These are phyloP conservation scores for Xiphorhynchus elegans DNA, from an alignment of 2,113 vertebrate genomes.

Conservation along the genomic window DNA sequence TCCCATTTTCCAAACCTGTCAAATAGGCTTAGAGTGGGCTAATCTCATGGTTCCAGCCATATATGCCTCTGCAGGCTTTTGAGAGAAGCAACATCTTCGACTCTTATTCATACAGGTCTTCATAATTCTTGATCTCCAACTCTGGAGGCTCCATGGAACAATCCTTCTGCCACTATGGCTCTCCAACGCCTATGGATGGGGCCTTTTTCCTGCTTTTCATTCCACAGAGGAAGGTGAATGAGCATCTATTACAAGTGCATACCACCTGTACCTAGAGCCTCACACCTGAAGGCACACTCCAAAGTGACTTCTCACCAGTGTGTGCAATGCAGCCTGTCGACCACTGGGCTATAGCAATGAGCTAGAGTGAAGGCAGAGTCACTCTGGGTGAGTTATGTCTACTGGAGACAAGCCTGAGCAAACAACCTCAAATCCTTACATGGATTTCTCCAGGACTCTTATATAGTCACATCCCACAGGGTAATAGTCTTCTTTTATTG, in stretches of 20 bases:
- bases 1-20: neutral
- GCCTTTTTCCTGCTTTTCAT: neutral
- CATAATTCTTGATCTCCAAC: accelerated
- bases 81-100: neutral
- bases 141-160: neutral
- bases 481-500: neutral
- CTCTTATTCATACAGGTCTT: neutral
- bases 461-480: neutral
- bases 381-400: neutral
- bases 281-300: neutral
- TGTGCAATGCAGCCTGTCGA: neutral
- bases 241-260: neutral
- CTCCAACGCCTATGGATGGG: accelerated
- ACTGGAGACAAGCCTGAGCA: neutral
- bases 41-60: neutral
- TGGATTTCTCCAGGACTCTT: neutral
- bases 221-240: neutral
- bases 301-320: neutral
- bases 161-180: neutral
- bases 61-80: neutral
- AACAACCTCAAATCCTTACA: neutral
- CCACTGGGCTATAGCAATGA: slow-evolving; percentile 19
- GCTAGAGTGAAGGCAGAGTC: neutral
- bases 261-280: too few relatives aligned
- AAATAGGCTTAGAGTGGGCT: neutral